Evolutionary conservation across 2,888 invertebrate genomes (phyloP), one percentile per base, ranked within the genome.

Genomic region (Drosophila paramelanica): DNA sequence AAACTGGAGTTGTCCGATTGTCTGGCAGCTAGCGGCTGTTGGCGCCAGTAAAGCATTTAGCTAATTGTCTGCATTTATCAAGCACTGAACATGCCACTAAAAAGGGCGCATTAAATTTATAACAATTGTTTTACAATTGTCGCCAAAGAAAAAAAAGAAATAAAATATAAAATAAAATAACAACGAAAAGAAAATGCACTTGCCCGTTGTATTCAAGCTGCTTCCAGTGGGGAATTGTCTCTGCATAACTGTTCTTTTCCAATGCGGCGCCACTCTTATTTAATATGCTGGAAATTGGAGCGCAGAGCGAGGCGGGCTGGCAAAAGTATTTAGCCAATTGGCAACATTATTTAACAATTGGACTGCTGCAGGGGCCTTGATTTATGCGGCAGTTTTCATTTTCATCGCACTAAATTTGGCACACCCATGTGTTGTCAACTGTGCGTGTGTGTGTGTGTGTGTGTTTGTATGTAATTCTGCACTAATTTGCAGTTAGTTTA

Each of bases 41-140:
- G 86, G 83, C 88, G 86, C 88, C 84, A 81, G 57, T 77, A 67
- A 73, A 79, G 75, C 77, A 83, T 83, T 88, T 86, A 66, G 86
- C 86, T 86, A 88, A 83, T 88, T 88, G 88, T 86, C 81, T 79
- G 83, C 88, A 86, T 86, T 88, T 86, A 77, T 88, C 83, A 82
- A 82, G 80, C 67, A 55, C 58, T 47, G 56, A 67, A 52, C 17
- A 52, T 67, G 60, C 31, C 51, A 67, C 38, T 39, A 64, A 68
- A 72, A 70, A 73, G 71, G 46, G 68, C 75, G 69, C 77, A 79
- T 85, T 65, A 82, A 82, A 84, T 88, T 85, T 82, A 80, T 88
- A 80, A 79, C 86, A 85, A 88, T 85, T 80, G 88, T 80, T 80
- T 85, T 80, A 73, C 79, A 88, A 83, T 86, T 86, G 76, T 69